Conservation (phyloP, 1,140 invertebrate genomes). For the Bombyx mandarina region DNA sequence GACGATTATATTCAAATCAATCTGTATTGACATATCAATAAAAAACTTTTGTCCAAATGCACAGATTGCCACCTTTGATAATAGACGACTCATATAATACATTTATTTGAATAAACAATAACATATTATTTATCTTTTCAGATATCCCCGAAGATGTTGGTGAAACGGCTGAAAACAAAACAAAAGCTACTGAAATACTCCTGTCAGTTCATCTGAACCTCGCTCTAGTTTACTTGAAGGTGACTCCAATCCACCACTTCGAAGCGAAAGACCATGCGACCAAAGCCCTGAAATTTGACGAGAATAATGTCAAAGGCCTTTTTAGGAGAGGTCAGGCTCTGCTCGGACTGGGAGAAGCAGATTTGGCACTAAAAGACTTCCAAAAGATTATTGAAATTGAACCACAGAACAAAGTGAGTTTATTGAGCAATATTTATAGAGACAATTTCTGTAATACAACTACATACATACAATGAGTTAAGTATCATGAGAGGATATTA, state of each 20-base stretch:
- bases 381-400: constrained; percentile 80
- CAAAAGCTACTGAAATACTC: constrained; percentile 75
- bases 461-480: too few relatives aligned
- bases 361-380: constrained; percentile 86
- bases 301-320: constrained; percentile 89
- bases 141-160: constrained; percentile 29
- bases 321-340: constrained; percentile 91
- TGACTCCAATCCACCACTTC: constrained; percentile 74
- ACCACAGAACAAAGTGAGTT: constrained; percentile 67
- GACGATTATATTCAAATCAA: too few relatives aligned
- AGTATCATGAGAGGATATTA: too few relatives aligned
- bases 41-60: too few relatives aligned
- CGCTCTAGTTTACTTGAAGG: constrained; percentile 88
- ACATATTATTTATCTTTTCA: constrained; percentile 11
- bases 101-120: too few relatives aligned
- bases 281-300: constrained; percentile 82
- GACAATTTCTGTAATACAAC: too few relatives aligned
- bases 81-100: too few relatives aligned
- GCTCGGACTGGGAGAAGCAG: constrained; percentile 82
- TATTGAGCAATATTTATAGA: background rate
- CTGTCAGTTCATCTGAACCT: constrained; percentile 87
- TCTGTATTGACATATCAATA: too few relatives aligned
- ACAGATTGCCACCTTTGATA: too few relatives aligned
- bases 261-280: constrained; percentile 80
- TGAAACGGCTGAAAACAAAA: constrained; percentile 43